Base-by-base conservation (phyloP, 1,140 invertebrate genomes). In the Brachionus calyciflorus region DNA sequence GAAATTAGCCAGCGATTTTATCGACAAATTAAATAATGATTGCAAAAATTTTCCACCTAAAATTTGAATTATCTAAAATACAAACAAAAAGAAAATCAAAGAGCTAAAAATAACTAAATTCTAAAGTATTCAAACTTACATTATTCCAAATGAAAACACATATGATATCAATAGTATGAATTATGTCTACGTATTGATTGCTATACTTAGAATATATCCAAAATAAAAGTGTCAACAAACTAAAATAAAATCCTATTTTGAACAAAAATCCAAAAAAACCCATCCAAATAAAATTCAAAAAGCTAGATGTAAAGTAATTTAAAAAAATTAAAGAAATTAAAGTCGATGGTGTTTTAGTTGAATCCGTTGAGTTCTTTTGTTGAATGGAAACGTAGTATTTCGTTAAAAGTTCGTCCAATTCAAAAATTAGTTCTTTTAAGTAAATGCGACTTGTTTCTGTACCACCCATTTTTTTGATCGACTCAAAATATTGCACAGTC, bases 391-490 rank as follows among this genome's bases (percentile, higher is more conserved):
- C 89, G 81, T 89, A 89, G 82, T 93, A 97, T 82, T 92, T 92
- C 21, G 86, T 82, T 83, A 90, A 96, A 57, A 90, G 86, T 53
- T 94, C 91, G 77, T 93, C 91, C 53, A 96, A 87, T 85, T 96
- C 92, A 88, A 91, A 55, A 44, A 76, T 17, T 21, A 84, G 78
- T 60, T 81, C 60, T 24, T 91, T 89, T 80, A 88, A 89, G 83
- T 93, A 97, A 44, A 86, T 88, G 82, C 89, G 87, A 79, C 92
- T 94, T 84, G 96, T 96, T 84, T 94, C 93, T 55, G 92, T 90
- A 14, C 94, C 93, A 12, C 94, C 94, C 94, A 97, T 96, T 89
- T 98, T 98, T 76, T 91, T 87, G 82, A 92, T 92, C 57, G 88
- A 87, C 75, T 89, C 86, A 85, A 97, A 98, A 57, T 90, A 88